phyloP scores from a whole-genome alignment of 2,113 vertebrate genomes.

The Paradisaea rubra region DNA sequence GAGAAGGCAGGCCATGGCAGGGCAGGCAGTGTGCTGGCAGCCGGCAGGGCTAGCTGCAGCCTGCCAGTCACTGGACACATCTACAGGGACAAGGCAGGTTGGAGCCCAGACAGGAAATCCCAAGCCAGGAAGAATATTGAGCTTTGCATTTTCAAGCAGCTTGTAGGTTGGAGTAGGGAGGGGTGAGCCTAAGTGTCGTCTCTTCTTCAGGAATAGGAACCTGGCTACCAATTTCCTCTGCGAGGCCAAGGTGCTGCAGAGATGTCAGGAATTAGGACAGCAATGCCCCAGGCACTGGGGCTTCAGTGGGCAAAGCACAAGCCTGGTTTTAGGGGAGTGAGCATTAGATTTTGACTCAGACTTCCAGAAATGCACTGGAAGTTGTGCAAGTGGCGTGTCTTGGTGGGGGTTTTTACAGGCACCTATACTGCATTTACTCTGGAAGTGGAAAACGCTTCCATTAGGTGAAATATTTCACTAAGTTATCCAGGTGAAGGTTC shows the following conservation, averaged over 20 bases:
- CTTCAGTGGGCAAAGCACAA: background rate
- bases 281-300: background rate
- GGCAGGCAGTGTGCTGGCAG: background rate
- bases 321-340: fast-evolving
- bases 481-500: background rate
- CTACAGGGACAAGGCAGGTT: background rate
- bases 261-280: background rate
- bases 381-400: background rate
- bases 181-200: background rate
- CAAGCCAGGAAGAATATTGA: background rate
- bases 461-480: background rate
- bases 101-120: background rate
- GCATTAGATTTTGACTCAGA: background rate
- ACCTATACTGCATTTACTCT: background rate
- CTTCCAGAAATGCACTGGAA: background rate
- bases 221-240: background rate
- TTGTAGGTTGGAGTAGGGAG: background rate
- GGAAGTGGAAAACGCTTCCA: background rate
- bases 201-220: background rate
- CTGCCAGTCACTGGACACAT: fast-evolving
- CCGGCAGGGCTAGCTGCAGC: background rate
- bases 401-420: background rate
- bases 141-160: background rate
- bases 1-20: background rate
- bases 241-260: background rate